Evolutionary conservation across 2,797 vertebrate species (phyloP), one percentile per base, ranked within the genome.

Genomic region (Calcarius lapponicus): DNA sequence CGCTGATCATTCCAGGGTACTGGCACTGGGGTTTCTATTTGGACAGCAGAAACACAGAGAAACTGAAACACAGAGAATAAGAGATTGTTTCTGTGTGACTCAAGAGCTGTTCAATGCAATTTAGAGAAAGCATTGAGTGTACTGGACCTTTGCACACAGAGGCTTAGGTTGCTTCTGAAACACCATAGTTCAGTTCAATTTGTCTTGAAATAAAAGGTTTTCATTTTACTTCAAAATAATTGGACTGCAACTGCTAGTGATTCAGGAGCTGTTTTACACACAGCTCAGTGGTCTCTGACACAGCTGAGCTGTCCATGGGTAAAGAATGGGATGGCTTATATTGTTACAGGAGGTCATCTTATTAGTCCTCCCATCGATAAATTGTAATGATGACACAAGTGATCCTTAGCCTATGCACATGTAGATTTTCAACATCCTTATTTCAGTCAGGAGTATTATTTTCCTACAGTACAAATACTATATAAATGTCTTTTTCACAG

Each of bases 1-100:
- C 0, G 0, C 11, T 31, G 29, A 25, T 73, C 72, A 42, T 47
- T 65, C 9, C 25, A 31, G 21, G 11, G 43, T 58, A 10, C 1
- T 82, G 57, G 74, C 78, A 61, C 26, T 36, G 28, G 6, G 3
- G 28, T 34, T 79, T 71, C 58, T 80, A 29, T 17, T 48, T 45
- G 19, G 61, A 61, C 21, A 54, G 34, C 6, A 57, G 53, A 90
- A 89, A 67, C 10, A 62, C 12, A 32, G 22, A 76, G 8, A 66
- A 80, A 43, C 21, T 43, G 31, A 87, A 91, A 73, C 13, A 73
- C 22, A 42, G 45, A 72, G 13, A 56, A 86, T 80, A 89, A 54
- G 21, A 28, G 25, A 45, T 34, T 51, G 16, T 10, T 89, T 82
- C 58, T 42, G 31, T 47, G 19, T 65, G 50, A 71, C 10, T 18